A percentile compares a stretch with the other conserved stretches of the same genome.
Evolutionary conservation across 2,888 invertebrate genomes (phyloP).

Genomic region (Sesia apiformis): DNA sequence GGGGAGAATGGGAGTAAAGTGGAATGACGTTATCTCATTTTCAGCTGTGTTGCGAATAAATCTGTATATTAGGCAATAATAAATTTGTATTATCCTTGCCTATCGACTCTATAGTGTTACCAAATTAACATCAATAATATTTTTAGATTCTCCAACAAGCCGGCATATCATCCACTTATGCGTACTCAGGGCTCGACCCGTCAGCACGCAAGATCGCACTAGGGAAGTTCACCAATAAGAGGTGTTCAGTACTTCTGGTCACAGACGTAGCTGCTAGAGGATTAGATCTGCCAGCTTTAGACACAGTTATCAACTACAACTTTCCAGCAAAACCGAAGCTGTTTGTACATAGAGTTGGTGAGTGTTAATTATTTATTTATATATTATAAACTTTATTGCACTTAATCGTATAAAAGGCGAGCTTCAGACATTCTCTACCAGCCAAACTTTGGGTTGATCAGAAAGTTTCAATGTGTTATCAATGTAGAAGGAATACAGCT

Average conservation of each 20-base stretch:
- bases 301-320: conserved; percentile 97
- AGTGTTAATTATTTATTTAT: conserved; percentile 36
- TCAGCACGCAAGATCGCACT: conserved; percentile 96
- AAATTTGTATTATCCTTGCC: no score
- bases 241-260: conserved; percentile 90
- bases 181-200: conserved; percentile 96
- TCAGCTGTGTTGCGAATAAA: no score
- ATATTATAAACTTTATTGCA: no score
- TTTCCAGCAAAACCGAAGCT: conserved; percentile 98
- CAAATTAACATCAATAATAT: neutral
- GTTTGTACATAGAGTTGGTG: conserved; percentile 98
- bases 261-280: conserved; percentile 99
- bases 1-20: no score
- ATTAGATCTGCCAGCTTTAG: conserved; percentile 96
- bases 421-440: no score
- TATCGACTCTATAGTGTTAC: no score
- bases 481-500: no score
- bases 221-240: conserved; percentile 88
- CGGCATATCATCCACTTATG: conserved; percentile 88
- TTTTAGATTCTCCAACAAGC: conserved; percentile 81
- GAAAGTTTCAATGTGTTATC: no score
- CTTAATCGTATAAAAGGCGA: no score
- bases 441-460: no score
- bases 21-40: no score
- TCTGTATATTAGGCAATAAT: no score